A percentile compares a stretch with the other conserved stretches of the same genome.
These are phyloP conservation scores for Ladona fulva DNA, from an alignment of 1,140 invertebrate genomes.

Conservation along the genomic window DNA sequence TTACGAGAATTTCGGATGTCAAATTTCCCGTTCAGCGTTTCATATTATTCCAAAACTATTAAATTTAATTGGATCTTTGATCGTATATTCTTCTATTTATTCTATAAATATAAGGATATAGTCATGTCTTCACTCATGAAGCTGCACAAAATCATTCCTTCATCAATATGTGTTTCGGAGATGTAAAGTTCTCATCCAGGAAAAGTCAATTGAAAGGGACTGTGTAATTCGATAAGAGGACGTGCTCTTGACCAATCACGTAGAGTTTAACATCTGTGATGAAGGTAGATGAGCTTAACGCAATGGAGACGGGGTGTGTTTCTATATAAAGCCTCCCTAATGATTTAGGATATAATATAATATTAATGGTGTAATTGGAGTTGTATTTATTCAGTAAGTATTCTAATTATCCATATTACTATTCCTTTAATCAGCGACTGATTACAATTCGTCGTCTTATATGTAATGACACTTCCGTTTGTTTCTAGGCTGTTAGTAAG, in stretches of 20 bases:
- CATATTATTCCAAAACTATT: no score
- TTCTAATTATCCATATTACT: neutral
- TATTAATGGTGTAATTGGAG: neutral
- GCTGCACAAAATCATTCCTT: no score
- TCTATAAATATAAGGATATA: no score
- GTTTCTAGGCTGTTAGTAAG: neutral
- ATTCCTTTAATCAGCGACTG: neutral
- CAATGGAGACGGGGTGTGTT: conserved; percentile 1
- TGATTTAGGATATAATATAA: neutral
- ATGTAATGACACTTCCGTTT: neutral
- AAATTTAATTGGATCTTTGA: no score
- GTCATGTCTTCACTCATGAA: no score
- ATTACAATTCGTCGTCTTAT: neutral
- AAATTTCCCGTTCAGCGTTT: no score
- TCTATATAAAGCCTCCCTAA: neutral
- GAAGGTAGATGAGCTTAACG: conserved; percentile 4
- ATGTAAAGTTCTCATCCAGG: neutral
- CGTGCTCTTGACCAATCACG: neutral
- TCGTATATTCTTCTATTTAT: no score
- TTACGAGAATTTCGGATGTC: no score
- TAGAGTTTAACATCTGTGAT: neutral
- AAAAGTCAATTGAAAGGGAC: neutral
- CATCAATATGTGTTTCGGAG: no score
- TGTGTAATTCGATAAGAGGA: conserved; percentile 1
- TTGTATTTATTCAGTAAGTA: neutral